Evolutionary conservation across 2,888 invertebrate species (phyloP), one percentile per base, ranked within the genome.

Genomic region (Apotomis turbidana): DNA sequence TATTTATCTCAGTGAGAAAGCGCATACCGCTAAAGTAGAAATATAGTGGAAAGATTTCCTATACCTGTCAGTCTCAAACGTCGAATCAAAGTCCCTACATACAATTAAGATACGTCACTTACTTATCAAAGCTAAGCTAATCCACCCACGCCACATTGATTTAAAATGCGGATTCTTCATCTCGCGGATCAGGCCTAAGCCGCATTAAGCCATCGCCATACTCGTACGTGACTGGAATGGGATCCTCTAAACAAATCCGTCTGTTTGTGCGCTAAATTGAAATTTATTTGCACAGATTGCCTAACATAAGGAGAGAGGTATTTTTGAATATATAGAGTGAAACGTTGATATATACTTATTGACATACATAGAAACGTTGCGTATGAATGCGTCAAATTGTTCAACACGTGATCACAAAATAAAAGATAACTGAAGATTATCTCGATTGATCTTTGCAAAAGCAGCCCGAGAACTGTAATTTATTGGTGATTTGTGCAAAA

Each of bases 261-360:
- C 76, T 80, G 80, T 84, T 82, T 79, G 79, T 79, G 76, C 71
- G 79, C 77, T 79, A 82, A 85, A 88, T 86, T 87, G 83, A 86
- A 85, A 88, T 89, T 87, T 88, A 88, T 88, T 84, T 77, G 80
- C 74, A 68, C 67, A 51, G 67, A 67, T 67, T 71, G n/a, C 46
- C 55, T 49, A 51, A 64, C 10, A 51, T 8, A 52, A 52, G 63
- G 58, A 49, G 15, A 46, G 36, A 15, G 57, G 6, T 62, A 15
- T 49, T 41, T 58, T 64, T 52, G 44, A 52, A 68, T 52, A 58
- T 55, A 9, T 8, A 58, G 54, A 54, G 6, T 2, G 6, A 27
- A 54, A 54, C 8, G 8, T 44, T 44, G 44, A 44, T 44, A 8
- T 6, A 44, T 44, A n/a, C n/a, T n/a, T n/a, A 44, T 44, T 44